A percentile compares a stretch with the other conserved stretches of the same genome.
Conservation (phyloP, 2,797 vertebrate species). For the Garrulus glandarius region DNA sequence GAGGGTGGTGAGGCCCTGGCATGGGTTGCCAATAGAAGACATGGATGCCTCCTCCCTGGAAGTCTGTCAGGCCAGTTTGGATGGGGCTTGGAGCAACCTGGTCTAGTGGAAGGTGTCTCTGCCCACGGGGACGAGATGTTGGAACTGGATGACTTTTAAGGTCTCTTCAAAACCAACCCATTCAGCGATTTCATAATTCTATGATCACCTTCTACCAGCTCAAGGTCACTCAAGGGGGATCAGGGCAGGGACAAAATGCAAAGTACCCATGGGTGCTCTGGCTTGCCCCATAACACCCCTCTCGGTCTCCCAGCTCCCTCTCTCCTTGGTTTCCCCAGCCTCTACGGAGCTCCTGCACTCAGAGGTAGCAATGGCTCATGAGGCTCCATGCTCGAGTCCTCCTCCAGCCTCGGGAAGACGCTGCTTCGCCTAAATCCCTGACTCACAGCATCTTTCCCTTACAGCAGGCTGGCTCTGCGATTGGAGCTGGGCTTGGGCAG, state of each 20-base stretch:
- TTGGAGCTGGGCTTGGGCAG: not conserved
- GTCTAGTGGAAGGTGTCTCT: not conserved
- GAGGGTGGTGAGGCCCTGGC: not conserved
- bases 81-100: not conserved
- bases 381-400: not conserved
- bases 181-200: accelerated
- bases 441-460: not conserved
- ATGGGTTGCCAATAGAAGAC: not conserved
- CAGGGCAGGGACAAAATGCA: not conserved
- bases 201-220: not conserved
- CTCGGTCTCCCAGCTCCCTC: not conserved
- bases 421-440: accelerated
- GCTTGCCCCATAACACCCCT: accelerated
- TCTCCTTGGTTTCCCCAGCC: not conserved
- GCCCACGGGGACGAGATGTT: not conserved
- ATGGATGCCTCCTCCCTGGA: not conserved
- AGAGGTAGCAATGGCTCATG: accelerated
- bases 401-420: accelerated
- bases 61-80: not conserved
- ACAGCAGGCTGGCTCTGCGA: not conserved
- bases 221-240: accelerated
- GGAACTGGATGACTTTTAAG: not conserved
- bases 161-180: not conserved
- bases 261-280: not conserved
- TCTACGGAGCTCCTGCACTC: not conserved